phyloP scores from a whole-genome alignment of 2,888 invertebrate species.

The Thelaira solivaga region DNA sequence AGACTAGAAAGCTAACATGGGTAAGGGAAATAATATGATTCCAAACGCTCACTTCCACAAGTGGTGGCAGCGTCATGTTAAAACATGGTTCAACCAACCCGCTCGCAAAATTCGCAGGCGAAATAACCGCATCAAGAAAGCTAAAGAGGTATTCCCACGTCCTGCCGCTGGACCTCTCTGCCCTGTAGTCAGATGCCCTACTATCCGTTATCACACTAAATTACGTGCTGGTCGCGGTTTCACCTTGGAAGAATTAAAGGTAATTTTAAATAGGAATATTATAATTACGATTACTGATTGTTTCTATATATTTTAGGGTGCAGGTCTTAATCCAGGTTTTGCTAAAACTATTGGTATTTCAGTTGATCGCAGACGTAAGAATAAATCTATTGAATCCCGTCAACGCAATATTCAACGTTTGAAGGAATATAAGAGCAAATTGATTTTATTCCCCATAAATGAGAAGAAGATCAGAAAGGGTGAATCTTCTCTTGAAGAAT shows the following conservation, averaged over 20 bases:
- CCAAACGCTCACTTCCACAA: conserved; percentile 99
- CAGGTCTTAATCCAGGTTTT: conserved; percentile 89
- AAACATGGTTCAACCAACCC: conserved; percentile 99
- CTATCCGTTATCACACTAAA: conserved; percentile 96
- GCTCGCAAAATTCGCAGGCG: conserved; percentile 94
- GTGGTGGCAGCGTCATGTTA: conserved; percentile 98
- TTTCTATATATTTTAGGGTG: conserved; percentile 84
- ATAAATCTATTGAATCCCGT: conserved; percentile 95
- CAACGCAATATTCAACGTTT: conserved; percentile 96
- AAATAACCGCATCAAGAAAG: conserved; percentile 93
- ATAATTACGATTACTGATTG: too few species aligned
- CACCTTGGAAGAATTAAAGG: conserved; percentile 95
- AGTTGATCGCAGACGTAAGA: conserved; percentile 95
- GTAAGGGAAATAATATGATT: conserved; percentile 98
- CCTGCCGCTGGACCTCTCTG: conserved; percentile 92
- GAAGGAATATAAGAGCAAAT: conserved; percentile 95
- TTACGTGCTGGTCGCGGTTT: conserved; percentile 97
- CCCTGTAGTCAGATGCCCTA: conserved; percentile 95
- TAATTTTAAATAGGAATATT: too few species aligned
- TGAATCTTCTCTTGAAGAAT: conserved; percentile 92
- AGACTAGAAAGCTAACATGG: conserved; percentile 79
- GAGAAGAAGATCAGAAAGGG: conserved; percentile 89
- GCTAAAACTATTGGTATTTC: conserved; percentile 96
- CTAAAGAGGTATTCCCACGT: conserved; percentile 92
- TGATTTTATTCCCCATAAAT: conserved; percentile 98